Evolutionary conservation across 2,113 vertebrate genomes (phyloP).

Genomic region (Ceuthmochares aereus): DNA sequence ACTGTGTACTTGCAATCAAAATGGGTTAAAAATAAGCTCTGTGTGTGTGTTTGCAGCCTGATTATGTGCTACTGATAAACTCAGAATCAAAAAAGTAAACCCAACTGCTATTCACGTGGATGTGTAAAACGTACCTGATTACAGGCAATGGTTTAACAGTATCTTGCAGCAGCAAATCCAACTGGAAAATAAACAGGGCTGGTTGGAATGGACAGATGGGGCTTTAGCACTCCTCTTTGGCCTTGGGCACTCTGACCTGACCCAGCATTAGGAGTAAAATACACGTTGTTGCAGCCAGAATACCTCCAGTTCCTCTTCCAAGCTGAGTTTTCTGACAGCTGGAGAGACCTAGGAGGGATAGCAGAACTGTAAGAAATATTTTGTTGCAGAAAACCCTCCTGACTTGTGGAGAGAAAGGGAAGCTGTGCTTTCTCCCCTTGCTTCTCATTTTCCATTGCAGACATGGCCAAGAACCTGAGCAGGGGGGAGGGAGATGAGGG

Average conservation of each 20-base stretch:
- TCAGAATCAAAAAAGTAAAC: conserved; percentile 26
- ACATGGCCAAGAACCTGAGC: not conserved
- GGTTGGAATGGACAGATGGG: not conserved
- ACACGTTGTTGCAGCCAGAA: fast-evolving
- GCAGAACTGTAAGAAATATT: not conserved
- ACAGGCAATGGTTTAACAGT: not conserved
- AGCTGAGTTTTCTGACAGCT: not conserved
- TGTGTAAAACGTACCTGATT: not conserved
- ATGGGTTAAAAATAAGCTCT: not conserved
- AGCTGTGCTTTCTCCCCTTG: not conserved
- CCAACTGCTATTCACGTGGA: not conserved
- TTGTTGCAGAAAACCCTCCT: not conserved
- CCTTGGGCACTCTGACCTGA: not conserved
- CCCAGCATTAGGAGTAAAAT: not conserved
- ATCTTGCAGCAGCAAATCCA: not conserved
- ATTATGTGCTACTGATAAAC: conserved; percentile 30
- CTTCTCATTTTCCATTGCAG: not conserved
- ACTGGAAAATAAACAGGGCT: not conserved
- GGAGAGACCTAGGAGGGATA: not conserved
- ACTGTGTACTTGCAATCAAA: conserved; percentile 1
- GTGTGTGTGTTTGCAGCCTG: not conserved
- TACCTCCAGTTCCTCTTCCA: not conserved
- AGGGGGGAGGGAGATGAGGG: too few relatives aligned
- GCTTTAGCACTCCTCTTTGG: not conserved
- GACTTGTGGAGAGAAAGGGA: not conserved